Evolutionary conservation across 2,797 vertebrate genomes (phyloP), one percentile per base, ranked within the genome.

Genomic region (Catharus ustulatus): DNA sequence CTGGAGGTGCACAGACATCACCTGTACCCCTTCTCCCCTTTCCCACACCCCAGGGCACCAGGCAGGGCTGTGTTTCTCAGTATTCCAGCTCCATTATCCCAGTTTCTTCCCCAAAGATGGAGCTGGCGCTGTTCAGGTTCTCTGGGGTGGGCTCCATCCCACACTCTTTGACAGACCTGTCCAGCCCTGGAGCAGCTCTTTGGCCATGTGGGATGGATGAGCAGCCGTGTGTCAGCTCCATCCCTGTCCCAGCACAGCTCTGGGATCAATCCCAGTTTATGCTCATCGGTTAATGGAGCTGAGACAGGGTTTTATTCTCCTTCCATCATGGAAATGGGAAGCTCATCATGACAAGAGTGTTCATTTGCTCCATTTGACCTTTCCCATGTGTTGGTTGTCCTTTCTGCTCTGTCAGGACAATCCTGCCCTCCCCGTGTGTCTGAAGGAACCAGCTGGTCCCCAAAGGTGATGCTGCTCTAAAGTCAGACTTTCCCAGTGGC

Each of bases 261-360:
- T 0, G 4, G 46, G 40, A 38, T 48, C 7, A 17, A 45, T 45
- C n/a, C 24, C 55, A 24, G 38, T 84, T 88, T 40, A 55, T 81
- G 58, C 11, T 81, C 23, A 66, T 52, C 20, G 19, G 16, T 86
- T 88, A 96, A 91, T 88, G 80, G 73, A 49, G 79, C 94, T 17
- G 62, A 87, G 30, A 29, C 1, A 8, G 43, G 19, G 10, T 18
- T 92, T 89, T 74, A 83, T 59, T 81, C 40, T 73, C 71, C 26
- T 79, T 90, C 57, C 64, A 86, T 95, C 64, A 91, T 26, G 66
- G 76, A 81, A 92, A 96, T 55, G 23, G 54, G 80, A 67, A 84
- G 46, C 69, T 94, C 66, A 69, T 96, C 10, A 94, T 72, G 80
- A 45, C 11, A 14, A 64, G 34, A 48, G 63, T 45, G 68, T 58